phyloP scores from a whole-genome alignment of 2,113 vertebrate species.

The Pseudopodoces humilis region DNA sequence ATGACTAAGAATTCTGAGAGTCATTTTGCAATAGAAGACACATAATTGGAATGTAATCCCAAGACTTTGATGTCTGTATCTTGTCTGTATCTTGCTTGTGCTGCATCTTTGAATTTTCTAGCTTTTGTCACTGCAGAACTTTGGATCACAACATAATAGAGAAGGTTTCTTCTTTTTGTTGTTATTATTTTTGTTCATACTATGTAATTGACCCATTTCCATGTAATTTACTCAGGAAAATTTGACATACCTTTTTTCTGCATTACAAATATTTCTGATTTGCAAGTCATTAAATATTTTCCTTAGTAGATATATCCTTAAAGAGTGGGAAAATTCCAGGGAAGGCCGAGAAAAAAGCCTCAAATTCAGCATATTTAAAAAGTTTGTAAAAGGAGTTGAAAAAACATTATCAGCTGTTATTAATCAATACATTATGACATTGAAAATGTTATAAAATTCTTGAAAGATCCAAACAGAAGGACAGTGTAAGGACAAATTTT shows the following conservation, averaged over 20 bases:
- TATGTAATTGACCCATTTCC: slow-evolving; percentile 29
- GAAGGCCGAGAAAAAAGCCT: background rate
- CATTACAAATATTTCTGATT: slow-evolving; percentile 15
- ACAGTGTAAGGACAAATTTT: background rate
- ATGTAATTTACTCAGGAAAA: slow-evolving; percentile 38
- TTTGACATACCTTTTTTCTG: background rate
- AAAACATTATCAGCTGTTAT: background rate
- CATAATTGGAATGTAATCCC: background rate
- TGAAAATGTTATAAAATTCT: background rate
- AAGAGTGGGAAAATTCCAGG: background rate
- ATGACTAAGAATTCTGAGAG: background rate
- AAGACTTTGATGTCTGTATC: background rate
- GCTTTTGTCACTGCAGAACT: background rate
- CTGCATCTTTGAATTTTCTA: background rate
- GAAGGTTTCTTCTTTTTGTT: background rate
- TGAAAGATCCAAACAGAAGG: background rate
- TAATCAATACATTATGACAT: background rate
- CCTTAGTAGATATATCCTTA: background rate
- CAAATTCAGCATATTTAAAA: background rate
- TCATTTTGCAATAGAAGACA: background rate
- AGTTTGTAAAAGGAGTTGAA: background rate
- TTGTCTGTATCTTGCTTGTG: background rate
- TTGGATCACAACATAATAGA: background rate
- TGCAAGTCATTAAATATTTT: slow-evolving; percentile 23
- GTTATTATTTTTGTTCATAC: background rate